These are phyloP conservation scores for Temnopleurus reevesii DNA, from an alignment of 53 echinoderm and acorn worm species.

Conservation along the genomic window DNA sequence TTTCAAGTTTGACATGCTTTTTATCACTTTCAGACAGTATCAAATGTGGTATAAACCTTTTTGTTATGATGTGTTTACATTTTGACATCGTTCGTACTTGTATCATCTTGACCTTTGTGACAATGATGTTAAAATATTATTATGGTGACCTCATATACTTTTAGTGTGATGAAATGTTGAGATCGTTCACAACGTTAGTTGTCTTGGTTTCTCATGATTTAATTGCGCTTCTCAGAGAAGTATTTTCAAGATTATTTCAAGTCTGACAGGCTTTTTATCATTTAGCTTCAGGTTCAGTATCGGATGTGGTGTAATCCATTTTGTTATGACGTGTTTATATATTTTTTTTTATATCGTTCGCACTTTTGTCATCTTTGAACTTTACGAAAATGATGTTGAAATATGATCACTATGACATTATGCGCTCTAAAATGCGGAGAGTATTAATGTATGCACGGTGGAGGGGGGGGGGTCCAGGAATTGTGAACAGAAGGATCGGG, in stretches of 20 bases:
- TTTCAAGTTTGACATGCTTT: too few relatives aligned
- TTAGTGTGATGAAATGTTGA: neutral
- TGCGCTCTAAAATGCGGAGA: too few relatives aligned
- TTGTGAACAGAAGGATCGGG: too few relatives aligned
- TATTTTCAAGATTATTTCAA: neutral
- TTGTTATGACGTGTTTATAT: neutral
- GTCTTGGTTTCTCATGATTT: neutral
- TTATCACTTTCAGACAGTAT: too few relatives aligned
- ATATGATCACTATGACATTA: too few relatives aligned
- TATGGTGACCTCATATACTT: neutral
- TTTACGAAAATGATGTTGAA: neutral
- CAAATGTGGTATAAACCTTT: too few relatives aligned
- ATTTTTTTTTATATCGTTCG: too few relatives aligned
- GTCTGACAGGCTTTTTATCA: neutral
- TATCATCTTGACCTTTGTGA: neutral
- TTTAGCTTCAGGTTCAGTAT: neutral
- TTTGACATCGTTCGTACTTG: neutral
- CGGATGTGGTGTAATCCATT: neutral
- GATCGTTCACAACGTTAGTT: neutral
- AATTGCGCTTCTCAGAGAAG: neutral
- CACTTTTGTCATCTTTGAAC: neutral
- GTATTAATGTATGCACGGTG: too few relatives aligned
- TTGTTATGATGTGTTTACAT: constrained; percentile 23
- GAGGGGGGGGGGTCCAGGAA: too few relatives aligned
- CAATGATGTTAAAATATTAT: constrained; percentile 1